Base-by-base conservation (phyloP, 2,797 vertebrate species). In the Cuculus canorus region DNA sequence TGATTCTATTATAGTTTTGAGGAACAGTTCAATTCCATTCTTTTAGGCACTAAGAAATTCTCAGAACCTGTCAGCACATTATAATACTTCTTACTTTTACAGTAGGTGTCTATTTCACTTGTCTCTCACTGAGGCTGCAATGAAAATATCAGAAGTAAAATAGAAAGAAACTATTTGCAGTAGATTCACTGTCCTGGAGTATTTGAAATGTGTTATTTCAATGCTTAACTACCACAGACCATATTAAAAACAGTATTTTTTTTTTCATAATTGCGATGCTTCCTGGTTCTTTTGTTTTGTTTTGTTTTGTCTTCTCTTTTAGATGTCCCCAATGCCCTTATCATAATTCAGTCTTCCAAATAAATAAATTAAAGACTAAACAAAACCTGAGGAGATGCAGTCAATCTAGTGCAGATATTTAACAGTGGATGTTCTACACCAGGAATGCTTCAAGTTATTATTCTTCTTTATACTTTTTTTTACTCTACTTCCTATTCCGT, bases 91-190 rank as follows among this genome's bases (percentile, higher is more conserved):
- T 53, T 68, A 63, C 16, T 70, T 87, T 87, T 89, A 56, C 14
- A 63, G 17, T 35, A 84, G 30, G 10, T 7, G 5, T 57, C 19
- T 69, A 22, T 54, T 85, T 80, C 12, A 27, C 4, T 72, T 73
- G 13, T 43, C 11, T 65, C 2, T 69, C 10, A 22, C 14, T 53
- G 30, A 41, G 19, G 14, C 53, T 39, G 4, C 7, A 82, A 65
- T 27, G 17, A 92, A 82, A 80, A 30, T 54, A 66, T 45, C 18
- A 78, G 15, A 60, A 48, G 5, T 48, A 70, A 83, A 88, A 83
- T 50, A 19, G 64, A 52, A 79, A 32, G 0, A 41, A 64, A n/a
- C 1, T 5, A 1, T 60, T n/a, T 63, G 6, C 5, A 11, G 3
- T 53, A 66, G 23, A 47, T 27, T 64, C 10, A 25, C 5, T 53